Conservation (phyloP, 2,888 invertebrate genomes). For the Sericinus montela region DNA sequence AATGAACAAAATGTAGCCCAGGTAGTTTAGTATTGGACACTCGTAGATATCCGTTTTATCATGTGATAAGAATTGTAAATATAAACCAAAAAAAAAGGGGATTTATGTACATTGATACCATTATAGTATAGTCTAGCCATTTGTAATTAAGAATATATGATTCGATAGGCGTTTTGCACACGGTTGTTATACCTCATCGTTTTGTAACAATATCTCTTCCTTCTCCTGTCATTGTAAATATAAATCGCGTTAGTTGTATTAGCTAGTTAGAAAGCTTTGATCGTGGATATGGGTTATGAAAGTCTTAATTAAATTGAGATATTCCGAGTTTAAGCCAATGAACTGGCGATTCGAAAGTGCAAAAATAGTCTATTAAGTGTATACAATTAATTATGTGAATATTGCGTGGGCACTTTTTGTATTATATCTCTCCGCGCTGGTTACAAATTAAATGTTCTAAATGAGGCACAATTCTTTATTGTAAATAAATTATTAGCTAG, state of each 20-base stretch:
- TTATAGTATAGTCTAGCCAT: constrained; percentile 41
- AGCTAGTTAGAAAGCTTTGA: constrained; percentile 52
- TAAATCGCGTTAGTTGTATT: constrained; percentile 52
- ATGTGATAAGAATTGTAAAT: constrained; percentile 23
- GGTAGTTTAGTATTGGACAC: constrained; percentile 1
- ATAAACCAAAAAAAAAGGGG: constrained; percentile 31
- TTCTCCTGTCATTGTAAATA: constrained; percentile 64
- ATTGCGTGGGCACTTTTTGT: constrained; percentile 71
- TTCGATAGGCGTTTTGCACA: constrained; percentile 23
- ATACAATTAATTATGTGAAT: constrained; percentile 72
- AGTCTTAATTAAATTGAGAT: constrained; percentile 76
- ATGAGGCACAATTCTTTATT: constrained; percentile 71
- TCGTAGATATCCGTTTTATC: background rate
- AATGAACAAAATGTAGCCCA: constrained; percentile 1
- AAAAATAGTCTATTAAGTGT: constrained; percentile 73
- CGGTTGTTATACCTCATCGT: constrained; percentile 34
- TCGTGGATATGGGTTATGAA: constrained; percentile 62
- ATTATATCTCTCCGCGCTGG: constrained; percentile 58
- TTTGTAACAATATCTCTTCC: constrained; percentile 66
- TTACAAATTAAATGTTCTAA: constrained; percentile 61
- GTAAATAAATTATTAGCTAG: constrained; percentile 71
- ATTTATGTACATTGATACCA: constrained; percentile 44
- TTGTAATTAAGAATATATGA: constrained; percentile 31
- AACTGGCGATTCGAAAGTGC: constrained; percentile 75
- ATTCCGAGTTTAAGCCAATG: constrained; percentile 75